Evolutionary conservation across 2,888 invertebrate species (phyloP).

Genomic region (Mantis religiosa): DNA sequence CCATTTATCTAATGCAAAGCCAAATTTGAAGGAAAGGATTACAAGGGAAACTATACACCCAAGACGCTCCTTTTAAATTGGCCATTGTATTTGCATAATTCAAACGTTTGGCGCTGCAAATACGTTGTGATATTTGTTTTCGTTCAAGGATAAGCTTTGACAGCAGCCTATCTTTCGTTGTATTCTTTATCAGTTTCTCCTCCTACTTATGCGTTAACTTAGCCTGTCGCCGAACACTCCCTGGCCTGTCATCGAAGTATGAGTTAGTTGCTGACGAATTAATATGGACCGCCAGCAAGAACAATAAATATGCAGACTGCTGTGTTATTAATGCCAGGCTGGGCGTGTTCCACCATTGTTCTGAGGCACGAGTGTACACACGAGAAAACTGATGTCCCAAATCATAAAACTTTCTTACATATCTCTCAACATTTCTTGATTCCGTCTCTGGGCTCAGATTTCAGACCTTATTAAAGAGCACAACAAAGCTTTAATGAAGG

Average conservation of each 20-base stretch:
- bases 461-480: neutral
- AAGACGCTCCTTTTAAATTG: too few relatives aligned
- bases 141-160: neutral
- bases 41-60: too few relatives aligned
- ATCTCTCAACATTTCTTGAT: neutral
- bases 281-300: neutral
- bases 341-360: neutral
- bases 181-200: neutral
- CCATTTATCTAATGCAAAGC: too few relatives aligned
- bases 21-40: too few relatives aligned
- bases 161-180: neutral
- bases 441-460: neutral
- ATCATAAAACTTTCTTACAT: neutral
- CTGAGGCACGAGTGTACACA: neutral
- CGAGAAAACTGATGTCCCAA: neutral
- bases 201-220: neutral
- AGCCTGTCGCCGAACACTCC: neutral
- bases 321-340: neutral
- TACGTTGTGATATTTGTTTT: too few relatives aligned
- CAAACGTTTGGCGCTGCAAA: too few relatives aligned
- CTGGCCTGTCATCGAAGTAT: neutral
- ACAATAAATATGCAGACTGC: neutral
- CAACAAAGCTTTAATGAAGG: neutral
- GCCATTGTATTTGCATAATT: too few relatives aligned
- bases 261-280: neutral